Evolutionary conservation across 2,113 vertebrate species (phyloP).

Genomic region (Alexandromys fortis): DNA sequence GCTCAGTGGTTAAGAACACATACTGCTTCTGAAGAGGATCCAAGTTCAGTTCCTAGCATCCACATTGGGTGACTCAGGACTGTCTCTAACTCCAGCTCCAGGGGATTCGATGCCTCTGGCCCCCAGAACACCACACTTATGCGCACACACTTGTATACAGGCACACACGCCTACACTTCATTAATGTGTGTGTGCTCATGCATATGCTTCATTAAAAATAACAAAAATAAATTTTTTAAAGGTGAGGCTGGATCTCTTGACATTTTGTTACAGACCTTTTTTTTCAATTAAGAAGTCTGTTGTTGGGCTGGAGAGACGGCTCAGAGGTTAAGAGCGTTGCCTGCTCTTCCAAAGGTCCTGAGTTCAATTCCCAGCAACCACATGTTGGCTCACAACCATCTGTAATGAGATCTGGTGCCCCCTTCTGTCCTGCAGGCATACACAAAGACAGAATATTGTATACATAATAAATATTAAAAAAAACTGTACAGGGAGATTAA

Average conservation of each 20-base stretch:
- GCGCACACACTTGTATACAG: not conserved
- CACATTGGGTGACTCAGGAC: not conserved
- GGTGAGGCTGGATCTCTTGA: not conserved
- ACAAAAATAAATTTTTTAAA: not conserved
- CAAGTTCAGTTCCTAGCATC: not conserved
- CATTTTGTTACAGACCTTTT: not conserved
- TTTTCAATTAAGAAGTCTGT: not conserved
- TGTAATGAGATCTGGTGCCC: too few species aligned
- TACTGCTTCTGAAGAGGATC: not conserved
- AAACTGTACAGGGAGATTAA: too few species aligned
- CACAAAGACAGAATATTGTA: too few species aligned
- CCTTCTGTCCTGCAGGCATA: too few species aligned
- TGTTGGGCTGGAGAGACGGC: not conserved
- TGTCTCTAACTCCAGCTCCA: not conserved
- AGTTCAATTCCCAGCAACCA: too few species aligned
- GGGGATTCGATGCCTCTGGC: not conserved
- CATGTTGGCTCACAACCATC: too few species aligned
- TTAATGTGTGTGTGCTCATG: not conserved
- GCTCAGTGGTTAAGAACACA: not conserved
- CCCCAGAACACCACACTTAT: too few species aligned
- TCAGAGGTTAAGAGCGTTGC: too few species aligned
- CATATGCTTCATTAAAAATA: not conserved
- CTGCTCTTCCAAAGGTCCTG: too few species aligned
- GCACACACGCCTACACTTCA: not conserved
- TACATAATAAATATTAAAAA: too few species aligned